Conservation (phyloP, 2,113 vertebrate genomes). For the Grammomys dolichurus region DNA sequence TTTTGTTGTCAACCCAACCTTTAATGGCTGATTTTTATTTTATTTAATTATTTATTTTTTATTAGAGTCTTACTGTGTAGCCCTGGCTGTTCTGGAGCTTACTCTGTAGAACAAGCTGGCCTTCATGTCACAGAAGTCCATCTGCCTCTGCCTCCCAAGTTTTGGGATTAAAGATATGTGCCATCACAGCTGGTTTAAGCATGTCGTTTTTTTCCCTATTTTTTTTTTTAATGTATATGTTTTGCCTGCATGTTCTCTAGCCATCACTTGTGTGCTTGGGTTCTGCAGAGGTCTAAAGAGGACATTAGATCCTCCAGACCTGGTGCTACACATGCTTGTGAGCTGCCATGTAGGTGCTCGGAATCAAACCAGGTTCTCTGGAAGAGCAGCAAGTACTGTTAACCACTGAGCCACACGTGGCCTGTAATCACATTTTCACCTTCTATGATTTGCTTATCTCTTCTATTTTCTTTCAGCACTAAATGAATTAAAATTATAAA, state of each 20-base stretch:
- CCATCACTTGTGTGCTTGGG: background rate
- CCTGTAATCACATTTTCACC: background rate
- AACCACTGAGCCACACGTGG: background rate
- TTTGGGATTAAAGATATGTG: background rate
- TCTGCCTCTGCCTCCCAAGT: background rate
- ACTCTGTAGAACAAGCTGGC: background rate
- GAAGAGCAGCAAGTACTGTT: background rate
- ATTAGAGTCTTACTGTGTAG: background rate
- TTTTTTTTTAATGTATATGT: background rate
- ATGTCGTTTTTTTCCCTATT: background rate
- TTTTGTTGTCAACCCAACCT: no score
- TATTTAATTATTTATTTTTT: background rate
- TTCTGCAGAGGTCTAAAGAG: background rate
- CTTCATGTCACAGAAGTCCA: background rate
- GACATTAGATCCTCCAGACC: background rate
- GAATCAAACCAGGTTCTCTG: background rate
- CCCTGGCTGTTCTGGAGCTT: background rate
- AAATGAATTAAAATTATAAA: constrained; percentile 33
- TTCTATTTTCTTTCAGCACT: background rate
- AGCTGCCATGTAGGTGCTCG: background rate
- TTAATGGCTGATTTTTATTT: no score
- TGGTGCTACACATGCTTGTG: background rate
- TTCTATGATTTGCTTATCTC: constrained; percentile 5
- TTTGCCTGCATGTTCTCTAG: background rate
- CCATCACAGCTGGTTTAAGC: background rate